These are phyloP conservation scores for Daphoenositta chrysoptera DNA, from an alignment of 2,113 vertebrate genomes.

Conservation along the genomic window DNA sequence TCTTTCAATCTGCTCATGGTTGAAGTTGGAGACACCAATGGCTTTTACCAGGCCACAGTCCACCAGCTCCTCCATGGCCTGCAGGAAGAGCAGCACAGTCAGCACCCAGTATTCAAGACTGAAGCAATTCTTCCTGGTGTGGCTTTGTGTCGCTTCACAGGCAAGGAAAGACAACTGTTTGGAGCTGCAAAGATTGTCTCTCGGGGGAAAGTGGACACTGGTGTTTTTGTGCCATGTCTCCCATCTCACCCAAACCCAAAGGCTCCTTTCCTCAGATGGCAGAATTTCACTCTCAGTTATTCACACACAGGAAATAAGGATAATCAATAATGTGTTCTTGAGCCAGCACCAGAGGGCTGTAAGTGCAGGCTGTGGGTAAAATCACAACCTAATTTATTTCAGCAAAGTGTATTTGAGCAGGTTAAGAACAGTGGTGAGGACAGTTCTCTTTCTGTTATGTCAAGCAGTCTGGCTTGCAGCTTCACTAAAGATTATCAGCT, in stretches of 20 bases:
- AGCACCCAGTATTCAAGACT: neutral
- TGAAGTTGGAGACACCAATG: constrained; percentile 92
- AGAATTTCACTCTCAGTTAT: neutral
- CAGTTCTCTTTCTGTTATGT: neutral
- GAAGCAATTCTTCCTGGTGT: neutral
- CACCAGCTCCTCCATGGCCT: constrained; percentile 92
- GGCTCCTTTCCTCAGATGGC: neutral
- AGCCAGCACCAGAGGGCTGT: neutral
- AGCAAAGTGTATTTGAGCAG: neutral
- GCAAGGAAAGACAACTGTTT: neutral
- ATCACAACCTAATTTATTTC: neutral
- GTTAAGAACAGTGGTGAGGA: neutral
- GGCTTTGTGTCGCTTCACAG: neutral
- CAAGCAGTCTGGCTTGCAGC: neutral
- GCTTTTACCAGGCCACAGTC: constrained; percentile 86
- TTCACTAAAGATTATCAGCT: neutral
- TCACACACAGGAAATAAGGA: neutral
- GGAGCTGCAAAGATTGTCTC: neutral
- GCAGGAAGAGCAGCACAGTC: neutral
- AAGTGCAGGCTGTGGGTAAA: neutral
- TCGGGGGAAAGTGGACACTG: neutral
- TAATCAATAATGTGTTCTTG: neutral
- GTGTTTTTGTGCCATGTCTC: neutral
- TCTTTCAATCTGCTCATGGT: constrained; percentile 83
- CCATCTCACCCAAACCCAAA: neutral